Evolutionary conservation across 2,113 vertebrate genomes (phyloP), one percentile per base, ranked within the genome.

Genomic region (Athene cunicularia): DNA sequence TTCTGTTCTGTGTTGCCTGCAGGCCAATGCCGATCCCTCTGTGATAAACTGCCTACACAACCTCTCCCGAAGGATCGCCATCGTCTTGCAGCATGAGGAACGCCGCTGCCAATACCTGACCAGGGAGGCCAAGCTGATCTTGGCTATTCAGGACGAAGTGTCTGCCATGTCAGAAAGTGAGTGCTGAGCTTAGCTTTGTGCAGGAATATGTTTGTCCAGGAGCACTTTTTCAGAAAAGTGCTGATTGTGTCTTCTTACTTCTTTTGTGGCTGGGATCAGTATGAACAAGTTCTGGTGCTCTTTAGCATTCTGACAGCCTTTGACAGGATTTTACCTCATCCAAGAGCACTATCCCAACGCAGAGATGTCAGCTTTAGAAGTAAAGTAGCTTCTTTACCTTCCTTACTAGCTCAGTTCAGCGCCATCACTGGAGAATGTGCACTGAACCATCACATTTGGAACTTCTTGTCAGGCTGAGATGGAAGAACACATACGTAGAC

Each of bases 81-180:
- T 99, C 1, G 99, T 99, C 66, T 97, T 99, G 80, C 99, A 99
- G 98, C 99, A 99, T 0, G 99, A 99, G 97, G 99, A 99, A 93
- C 99, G 99, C 15, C 99, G 99, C 92, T 99, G 99, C 97, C 99
- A 99, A 90, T 99, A 99, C 97, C 98, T 99, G 45, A 99, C 99
- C 58, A 97, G 99, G 30, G 99, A 99, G 97, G 99, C 99, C 97
- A 99, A 99, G 96, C 98, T 99, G 35, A 99, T 99, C 98, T 97
- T 99, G 67, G 99, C 99, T 1, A 97, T 99, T 86, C 99, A 99
- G 96, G 99, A 99, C 4, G 99, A 99, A 96, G 99, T 99, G 63
- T 99, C 99, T 58, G 98, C 99, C 67, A 97, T 98, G 97, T 97
- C 99, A 5, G 99, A 99, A 21, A 98, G 99, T 99, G 96, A 99